Conservation (phyloP, 2,888 invertebrate genomes). For the Apeira syringaria region DNA sequence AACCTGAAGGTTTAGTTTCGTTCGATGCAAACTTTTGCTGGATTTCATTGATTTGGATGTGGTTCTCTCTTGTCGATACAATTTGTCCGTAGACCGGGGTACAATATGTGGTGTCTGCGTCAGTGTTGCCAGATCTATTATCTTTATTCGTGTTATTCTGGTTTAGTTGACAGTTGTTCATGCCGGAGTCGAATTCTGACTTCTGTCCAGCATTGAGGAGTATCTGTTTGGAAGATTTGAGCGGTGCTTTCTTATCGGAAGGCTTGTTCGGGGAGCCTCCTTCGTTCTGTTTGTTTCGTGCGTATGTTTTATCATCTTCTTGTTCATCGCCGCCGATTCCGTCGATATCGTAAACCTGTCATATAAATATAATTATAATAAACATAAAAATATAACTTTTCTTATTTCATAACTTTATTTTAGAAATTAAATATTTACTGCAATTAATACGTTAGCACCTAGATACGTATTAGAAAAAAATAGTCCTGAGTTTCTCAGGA, state of each 20-base stretch:
- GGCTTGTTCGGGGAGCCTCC: conserved; percentile 50
- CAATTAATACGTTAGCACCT: no score
- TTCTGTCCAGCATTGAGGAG: conserved; percentile 76
- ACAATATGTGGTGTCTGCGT: conserved; percentile 73
- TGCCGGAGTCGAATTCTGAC: conserved; percentile 77
- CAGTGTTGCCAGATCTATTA: conserved; percentile 47
- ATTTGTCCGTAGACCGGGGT: conserved; percentile 78
- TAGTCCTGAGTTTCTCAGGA: no score
- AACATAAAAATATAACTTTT: no score
- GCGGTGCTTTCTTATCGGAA: conserved; percentile 46
- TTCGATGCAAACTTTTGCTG: conserved; percentile 68
- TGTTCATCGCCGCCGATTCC: conserved; percentile 71
- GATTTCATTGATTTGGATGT: conserved; percentile 76
- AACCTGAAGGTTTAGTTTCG: conserved; percentile 72
- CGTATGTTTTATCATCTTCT: conserved; percentile 61
- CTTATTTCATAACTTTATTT: no score
- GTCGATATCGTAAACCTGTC: conserved; percentile 78
- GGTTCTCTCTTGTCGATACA: conserved; percentile 74
- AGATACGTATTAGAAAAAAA: no score
- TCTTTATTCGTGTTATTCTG: conserved; percentile 55
- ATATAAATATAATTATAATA: no score
- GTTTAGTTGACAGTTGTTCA: conserved; percentile 74
- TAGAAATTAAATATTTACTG: no score
- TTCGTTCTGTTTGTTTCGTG: conserved; percentile 45
- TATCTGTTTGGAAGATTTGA: conserved; percentile 77